These are phyloP conservation scores for Myiotriccus ornatus DNA, from an alignment of 2,797 vertebrate species.

Conservation along the genomic window DNA sequence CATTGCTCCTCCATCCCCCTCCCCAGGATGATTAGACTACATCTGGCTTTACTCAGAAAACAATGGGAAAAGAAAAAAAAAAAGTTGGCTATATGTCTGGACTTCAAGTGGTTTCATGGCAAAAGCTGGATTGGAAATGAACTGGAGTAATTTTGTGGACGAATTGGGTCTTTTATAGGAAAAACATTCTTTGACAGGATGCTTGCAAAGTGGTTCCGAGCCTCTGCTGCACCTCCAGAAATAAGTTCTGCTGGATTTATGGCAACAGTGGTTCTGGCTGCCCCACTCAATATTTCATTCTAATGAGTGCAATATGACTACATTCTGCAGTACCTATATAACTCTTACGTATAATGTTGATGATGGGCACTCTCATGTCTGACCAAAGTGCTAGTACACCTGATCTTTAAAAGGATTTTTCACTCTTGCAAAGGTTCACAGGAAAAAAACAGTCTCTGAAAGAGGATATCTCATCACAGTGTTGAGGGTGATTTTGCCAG, in stretches of 20 bases:
- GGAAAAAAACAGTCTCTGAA: neutral
- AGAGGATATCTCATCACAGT: neutral
- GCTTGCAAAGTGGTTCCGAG: neutral
- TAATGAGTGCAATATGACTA: neutral
- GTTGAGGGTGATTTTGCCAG: neutral
- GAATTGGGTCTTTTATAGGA: neutral
- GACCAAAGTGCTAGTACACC: rapidly evolving
- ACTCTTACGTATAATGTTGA: neutral
- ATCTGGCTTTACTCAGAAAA: neutral
- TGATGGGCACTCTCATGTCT: neutral
- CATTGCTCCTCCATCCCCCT: neutral
- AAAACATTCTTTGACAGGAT: neutral
- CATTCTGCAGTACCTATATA: neutral
- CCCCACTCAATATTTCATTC: neutral
- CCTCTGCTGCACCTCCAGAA: neutral
- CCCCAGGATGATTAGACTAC: neutral
- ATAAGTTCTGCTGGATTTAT: neutral
- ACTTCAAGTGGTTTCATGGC: neutral
- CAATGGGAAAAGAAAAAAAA: neutral
- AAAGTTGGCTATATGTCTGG: neutral
- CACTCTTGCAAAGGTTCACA: neutral
- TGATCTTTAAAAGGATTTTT: neutral
- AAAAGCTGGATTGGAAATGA: neutral
- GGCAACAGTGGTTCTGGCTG: neutral
- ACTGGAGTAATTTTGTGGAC: neutral